Conservation (phyloP, 2,113 vertebrate species). For the Daubentonia madagascariensis region DNA sequence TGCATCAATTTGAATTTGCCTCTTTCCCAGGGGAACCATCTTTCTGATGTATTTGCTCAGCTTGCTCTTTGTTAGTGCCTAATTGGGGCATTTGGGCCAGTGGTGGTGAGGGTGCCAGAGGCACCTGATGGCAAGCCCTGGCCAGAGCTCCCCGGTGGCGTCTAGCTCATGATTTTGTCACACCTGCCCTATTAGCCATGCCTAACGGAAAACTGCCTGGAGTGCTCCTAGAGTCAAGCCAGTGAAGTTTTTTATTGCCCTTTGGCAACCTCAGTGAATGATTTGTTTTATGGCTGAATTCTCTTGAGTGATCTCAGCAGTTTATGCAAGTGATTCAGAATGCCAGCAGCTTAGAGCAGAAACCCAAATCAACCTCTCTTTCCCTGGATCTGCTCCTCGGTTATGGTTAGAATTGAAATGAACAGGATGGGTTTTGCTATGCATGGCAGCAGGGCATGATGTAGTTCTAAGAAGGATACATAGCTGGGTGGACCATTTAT, state of each 20-base stretch:
- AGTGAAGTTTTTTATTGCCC: neutral
- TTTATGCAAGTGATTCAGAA: neutral
- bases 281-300: conserved; percentile 13
- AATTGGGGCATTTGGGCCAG: neutral
- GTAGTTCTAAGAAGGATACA: neutral
- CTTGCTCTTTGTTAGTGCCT: neutral
- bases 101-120: neutral
- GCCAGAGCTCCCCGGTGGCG: neutral
- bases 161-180: neutral
- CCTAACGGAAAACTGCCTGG: neutral
- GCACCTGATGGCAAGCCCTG: neutral
- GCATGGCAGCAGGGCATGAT: neutral
- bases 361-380: neutral
- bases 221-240: neutral
- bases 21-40: neutral
- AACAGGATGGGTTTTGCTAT: neutral
- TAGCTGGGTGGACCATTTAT: neutral
- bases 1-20: neutral
- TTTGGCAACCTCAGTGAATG: neutral
- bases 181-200: neutral
- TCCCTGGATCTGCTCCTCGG: neutral
- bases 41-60: neutral
- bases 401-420: neutral
- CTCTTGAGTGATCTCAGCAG: neutral
- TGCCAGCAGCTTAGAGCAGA: neutral